Evolutionary conservation across 2,113 vertebrate species (phyloP).

Genomic region (Protomyctophum bolini): DNA sequence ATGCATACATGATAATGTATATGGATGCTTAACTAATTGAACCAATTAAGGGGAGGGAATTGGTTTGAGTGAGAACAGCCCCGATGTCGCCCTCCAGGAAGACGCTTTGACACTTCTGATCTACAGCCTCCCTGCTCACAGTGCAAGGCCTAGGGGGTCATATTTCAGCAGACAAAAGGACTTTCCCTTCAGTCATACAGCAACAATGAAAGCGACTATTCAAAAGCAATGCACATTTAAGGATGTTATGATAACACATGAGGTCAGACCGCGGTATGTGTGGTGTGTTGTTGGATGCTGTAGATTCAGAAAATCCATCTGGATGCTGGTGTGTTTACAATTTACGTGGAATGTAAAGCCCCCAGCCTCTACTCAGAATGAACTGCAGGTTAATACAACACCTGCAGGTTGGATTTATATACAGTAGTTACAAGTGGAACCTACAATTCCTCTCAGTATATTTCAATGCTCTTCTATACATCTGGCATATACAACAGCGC

Average conservation of each 20-base stretch:
- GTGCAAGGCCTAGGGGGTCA: constrained; percentile 62
- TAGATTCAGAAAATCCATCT: constrained; percentile 1
- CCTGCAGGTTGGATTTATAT: constrained; percentile 5
- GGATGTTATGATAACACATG: constrained; percentile 3
- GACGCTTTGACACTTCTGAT: constrained; percentile 74
- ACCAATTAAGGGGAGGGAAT: constrained; percentile 74
- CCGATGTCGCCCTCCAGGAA: constrained; percentile 61
- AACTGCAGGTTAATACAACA: not conserved
- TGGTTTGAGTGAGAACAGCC: constrained; percentile 67
- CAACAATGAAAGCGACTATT: constrained; percentile 53
- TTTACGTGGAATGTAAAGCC: not conserved
- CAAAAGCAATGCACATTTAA: constrained; percentile 45
- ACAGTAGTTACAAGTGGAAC: not conserved
- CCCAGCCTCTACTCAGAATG: not conserved
- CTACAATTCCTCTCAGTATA: not conserved
- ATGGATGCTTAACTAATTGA: constrained; percentile 81
- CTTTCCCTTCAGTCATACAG: constrained; percentile 63
- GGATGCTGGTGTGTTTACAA: not conserved
- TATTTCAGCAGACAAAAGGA: constrained; percentile 78
- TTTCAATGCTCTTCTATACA: not conserved
- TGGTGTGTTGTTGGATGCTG: constrained; percentile 1
- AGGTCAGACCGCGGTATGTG: not conserved
- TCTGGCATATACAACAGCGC: not conserved
- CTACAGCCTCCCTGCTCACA: constrained; percentile 71
- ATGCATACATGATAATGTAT: constrained; percentile 77